phyloP scores from a whole-genome alignment of 2,113 vertebrate species.

The Scopus umbretta region DNA sequence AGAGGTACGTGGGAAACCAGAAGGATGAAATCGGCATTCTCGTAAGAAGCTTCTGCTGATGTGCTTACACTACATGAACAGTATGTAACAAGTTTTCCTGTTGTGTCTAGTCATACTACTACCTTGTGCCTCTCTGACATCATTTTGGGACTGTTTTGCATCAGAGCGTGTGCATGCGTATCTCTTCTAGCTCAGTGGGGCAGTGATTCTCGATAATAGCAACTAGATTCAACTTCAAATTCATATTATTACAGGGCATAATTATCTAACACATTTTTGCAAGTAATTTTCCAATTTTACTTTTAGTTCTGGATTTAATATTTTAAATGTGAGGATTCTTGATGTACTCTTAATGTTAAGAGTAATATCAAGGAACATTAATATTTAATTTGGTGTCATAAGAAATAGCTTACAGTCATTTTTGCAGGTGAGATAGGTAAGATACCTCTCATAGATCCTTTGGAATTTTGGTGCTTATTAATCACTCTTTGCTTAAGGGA shows the following conservation, averaged over 20 bases:
- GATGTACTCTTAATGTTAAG: background rate
- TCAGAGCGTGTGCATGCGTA: background rate
- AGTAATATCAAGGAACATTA: constrained; percentile 3
- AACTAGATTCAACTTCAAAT: background rate
- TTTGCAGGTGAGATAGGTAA: background rate
- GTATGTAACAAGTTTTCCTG: background rate
- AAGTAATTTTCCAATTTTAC: background rate
- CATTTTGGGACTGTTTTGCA: background rate
- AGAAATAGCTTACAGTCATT: background rate
- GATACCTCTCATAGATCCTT: background rate
- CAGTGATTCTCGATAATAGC: background rate
- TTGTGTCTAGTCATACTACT: background rate
- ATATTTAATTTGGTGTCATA: background rate
- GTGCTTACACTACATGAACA: background rate
- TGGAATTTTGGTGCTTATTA: background rate
- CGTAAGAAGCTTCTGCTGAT: background rate
- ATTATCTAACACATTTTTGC: background rate
- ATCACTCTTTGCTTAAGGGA: background rate
- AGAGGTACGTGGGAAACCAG: background rate
- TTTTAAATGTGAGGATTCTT: background rate
- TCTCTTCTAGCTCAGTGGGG: background rate
- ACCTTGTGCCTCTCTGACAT: background rate
- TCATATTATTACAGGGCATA: background rate
- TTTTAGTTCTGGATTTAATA: constrained; percentile 2
- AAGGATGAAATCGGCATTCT: background rate